Conservation (phyloP, 2,113 vertebrate genomes). For the Muntiacus reevesi region DNA sequence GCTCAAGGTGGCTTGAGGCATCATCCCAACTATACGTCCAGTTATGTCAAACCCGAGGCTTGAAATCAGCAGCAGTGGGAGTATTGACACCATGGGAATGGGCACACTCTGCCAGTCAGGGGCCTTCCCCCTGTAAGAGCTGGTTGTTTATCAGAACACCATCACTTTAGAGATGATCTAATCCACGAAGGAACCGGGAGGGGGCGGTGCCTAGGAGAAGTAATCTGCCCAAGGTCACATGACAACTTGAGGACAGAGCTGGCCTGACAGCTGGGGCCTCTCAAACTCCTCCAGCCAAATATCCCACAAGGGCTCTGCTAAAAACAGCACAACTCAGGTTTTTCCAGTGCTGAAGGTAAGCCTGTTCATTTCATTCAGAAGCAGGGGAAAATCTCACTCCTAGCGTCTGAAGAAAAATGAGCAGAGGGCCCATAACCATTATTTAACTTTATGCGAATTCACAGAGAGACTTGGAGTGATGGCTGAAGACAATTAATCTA, state of each 20-base stretch:
- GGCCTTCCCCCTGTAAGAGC: not conserved
- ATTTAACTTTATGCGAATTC: not conserved
- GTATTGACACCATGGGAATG: not conserved
- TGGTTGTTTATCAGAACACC: not conserved
- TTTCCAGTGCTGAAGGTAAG: not conserved
- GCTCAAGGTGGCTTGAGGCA: too few species aligned
- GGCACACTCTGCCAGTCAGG: not conserved
- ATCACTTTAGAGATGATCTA: not conserved
- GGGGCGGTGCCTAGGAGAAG: not conserved
- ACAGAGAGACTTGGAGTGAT: not conserved
- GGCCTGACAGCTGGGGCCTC: not conserved
- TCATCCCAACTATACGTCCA: not conserved
- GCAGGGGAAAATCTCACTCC: not conserved
- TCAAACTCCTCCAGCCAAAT: fast-evolving
- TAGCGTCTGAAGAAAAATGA: slow-evolving; percentile 22
- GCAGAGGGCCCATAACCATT: not conserved
- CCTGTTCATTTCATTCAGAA: not conserved
- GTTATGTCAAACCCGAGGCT: not conserved
- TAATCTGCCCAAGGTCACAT: not conserved
- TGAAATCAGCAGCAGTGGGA: not conserved
- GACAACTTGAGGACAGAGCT: not conserved
- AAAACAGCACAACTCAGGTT: not conserved
- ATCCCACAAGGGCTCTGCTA: not conserved
- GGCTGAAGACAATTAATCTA: not conserved
- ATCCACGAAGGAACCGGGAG: not conserved